phyloP scores from a whole-genome alignment of 1,140 invertebrate species.

The Chironomus striatipennis region DNA sequence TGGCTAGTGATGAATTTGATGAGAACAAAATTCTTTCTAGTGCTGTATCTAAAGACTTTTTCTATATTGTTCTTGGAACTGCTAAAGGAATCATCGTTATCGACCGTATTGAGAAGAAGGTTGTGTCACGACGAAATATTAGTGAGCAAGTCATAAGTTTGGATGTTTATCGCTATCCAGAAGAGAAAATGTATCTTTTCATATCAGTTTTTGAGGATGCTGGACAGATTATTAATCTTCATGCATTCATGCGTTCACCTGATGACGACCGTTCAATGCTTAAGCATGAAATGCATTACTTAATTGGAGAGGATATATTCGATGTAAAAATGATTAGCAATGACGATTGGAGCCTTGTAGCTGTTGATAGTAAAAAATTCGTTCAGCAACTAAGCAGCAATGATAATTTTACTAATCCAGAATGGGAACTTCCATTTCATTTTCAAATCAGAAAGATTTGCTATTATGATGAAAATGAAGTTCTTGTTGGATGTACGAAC shows the following conservation, averaged over 20 bases:
- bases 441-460: constrained; percentile 17
- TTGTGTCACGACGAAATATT: constrained; percentile 33
- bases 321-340: constrained; percentile 27
- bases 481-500: not conserved
- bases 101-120: constrained; percentile 28
- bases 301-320: constrained; percentile 27
- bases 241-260: constrained; percentile 30
- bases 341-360: constrained; percentile 28
- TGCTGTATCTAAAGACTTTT: constrained; percentile 29
- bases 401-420: not conserved
- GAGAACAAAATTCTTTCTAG: constrained; percentile 31
- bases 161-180: constrained; percentile 32
- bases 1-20: not conserved
- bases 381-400: not conserved
- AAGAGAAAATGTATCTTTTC: constrained; percentile 32
- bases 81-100: constrained; percentile 33
- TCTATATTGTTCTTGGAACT: constrained; percentile 35
- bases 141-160: constrained; percentile 36
- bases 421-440: not conserved
- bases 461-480: not conserved
- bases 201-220: constrained; percentile 31
- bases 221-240: constrained; percentile 31
- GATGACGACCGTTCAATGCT: constrained; percentile 26
- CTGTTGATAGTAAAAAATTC: constrained; percentile 31
- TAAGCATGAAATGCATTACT: constrained; percentile 26